phyloP scores from a whole-genome alignment of 2,113 vertebrate species.

The Ptilonorhynchus violaceus region DNA sequence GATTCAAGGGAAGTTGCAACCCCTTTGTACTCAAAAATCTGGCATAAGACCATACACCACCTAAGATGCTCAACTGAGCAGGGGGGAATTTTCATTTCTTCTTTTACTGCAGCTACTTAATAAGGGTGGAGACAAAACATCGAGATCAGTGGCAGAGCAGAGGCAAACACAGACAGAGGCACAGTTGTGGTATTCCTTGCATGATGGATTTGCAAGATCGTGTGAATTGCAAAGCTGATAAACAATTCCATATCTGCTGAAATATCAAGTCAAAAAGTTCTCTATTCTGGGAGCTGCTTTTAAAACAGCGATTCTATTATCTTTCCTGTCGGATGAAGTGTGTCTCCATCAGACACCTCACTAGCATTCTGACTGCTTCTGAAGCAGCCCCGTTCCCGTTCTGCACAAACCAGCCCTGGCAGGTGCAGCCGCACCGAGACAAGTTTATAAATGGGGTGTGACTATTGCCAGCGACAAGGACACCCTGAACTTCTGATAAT shows the following conservation, averaged over 20 bases:
- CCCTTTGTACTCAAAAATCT: not conserved
- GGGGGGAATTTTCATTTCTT: not conserved
- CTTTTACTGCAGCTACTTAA: not conserved
- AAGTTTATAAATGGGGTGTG: not conserved
- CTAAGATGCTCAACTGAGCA: not conserved
- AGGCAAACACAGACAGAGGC: not conserved
- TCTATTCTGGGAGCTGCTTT: not conserved
- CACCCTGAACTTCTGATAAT: not conserved
- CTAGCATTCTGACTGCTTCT: not conserved
- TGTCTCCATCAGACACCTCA: not conserved
- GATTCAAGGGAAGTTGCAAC: not conserved
- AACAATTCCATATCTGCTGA: not conserved
- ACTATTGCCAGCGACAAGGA: not conserved
- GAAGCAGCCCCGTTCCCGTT: not conserved
- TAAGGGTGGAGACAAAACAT: not conserved
- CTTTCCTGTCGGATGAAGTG: not conserved
- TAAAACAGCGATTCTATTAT: not conserved
- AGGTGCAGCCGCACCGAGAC: accelerated
- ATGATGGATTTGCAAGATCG: accelerated
- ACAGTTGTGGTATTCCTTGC: not conserved
- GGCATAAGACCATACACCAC: accelerated
- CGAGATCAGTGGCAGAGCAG: not conserved
- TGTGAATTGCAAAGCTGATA: not conserved
- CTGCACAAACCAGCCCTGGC: not conserved
- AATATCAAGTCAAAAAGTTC: constrained; percentile 15